These are phyloP conservation scores for Oscheius onirici DNA, from an alignment of 2,888 invertebrate genomes.

Conservation along the genomic window DNA sequence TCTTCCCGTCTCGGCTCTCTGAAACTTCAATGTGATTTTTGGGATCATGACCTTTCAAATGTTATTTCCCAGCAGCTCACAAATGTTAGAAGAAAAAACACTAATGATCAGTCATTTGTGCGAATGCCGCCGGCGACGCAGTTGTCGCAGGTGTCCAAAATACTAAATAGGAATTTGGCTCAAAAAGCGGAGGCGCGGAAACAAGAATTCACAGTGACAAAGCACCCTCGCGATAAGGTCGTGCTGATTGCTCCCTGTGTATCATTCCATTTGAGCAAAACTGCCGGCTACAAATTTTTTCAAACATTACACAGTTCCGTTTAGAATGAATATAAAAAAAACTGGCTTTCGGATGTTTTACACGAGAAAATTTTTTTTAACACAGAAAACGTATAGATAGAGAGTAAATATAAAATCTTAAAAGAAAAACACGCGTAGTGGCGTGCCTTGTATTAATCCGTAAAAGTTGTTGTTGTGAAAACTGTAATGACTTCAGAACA, in stretches of 20 bases:
- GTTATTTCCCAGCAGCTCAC: no score
- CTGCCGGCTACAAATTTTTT: no score
- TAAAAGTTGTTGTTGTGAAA: constrained; percentile 7
- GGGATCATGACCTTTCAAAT: no score
- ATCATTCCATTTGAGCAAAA: neutral
- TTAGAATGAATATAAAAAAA: no score
- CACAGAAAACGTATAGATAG: no score
- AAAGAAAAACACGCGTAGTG: no score
- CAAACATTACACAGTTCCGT: no score
- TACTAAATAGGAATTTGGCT: neutral
- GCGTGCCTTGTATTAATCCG: no score
- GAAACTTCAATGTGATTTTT: constrained; percentile 1
- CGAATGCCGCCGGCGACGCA: neutral
- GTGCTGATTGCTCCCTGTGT: constrained; percentile 17
- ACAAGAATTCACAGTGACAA: constrained; percentile 19
- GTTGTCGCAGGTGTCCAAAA: neutral
- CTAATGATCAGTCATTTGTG: neutral
- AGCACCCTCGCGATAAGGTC: constrained; percentile 25
- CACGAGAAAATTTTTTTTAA: no score
- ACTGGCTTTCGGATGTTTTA: no score
- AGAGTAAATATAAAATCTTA: no score
- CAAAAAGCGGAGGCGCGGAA: constrained; percentile 20
- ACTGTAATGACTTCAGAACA: constrained; percentile 16
- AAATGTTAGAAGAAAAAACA: neutral
- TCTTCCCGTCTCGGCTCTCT: neutral